phyloP scores from a whole-genome alignment of 2,113 vertebrate species.

The Tachycineta bicolor region DNA sequence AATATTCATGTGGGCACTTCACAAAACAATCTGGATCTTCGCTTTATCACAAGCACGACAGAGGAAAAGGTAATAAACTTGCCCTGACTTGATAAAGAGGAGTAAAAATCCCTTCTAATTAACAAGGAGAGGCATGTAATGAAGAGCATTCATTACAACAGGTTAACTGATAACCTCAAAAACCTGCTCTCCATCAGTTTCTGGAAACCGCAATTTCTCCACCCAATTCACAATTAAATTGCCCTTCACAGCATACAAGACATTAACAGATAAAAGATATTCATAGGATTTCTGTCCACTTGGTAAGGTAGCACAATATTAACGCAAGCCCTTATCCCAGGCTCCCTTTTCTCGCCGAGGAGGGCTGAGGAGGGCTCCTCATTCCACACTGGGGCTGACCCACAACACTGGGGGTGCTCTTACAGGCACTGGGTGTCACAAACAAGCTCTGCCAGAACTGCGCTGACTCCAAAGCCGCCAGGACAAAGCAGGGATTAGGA shows the following conservation, averaged over 20 bases:
- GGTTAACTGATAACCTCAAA: constrained; percentile 70
- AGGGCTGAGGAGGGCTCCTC: too few species aligned
- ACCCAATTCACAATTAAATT: constrained; percentile 28
- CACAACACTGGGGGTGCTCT: neutral
- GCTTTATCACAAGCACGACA: constrained; percentile 21
- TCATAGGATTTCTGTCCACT: neutral
- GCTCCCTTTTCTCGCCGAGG: neutral
- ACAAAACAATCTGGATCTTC: neutral
- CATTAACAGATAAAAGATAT: neutral
- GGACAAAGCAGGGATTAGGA: neutral
- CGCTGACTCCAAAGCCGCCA: neutral
- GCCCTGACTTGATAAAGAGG: constrained; percentile 67
- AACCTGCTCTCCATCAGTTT: constrained; percentile 51
- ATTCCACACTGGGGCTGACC: neutral
- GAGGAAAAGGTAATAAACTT: constrained; percentile 34
- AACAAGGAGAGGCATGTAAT: constrained; percentile 66
- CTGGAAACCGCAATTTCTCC: constrained; percentile 36
- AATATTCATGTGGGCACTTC: constrained; percentile 1
- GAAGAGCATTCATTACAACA: constrained; percentile 71
- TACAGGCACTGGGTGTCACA: neutral
- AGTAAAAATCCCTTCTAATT: constrained; percentile 70
- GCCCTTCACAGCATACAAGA: neutral
- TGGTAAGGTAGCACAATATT: neutral
- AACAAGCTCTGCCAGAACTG: neutral
- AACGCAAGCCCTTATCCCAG: neutral